Base-by-base conservation (phyloP, 1,140 invertebrate genomes). In the Magallana ariakensis region DNA sequence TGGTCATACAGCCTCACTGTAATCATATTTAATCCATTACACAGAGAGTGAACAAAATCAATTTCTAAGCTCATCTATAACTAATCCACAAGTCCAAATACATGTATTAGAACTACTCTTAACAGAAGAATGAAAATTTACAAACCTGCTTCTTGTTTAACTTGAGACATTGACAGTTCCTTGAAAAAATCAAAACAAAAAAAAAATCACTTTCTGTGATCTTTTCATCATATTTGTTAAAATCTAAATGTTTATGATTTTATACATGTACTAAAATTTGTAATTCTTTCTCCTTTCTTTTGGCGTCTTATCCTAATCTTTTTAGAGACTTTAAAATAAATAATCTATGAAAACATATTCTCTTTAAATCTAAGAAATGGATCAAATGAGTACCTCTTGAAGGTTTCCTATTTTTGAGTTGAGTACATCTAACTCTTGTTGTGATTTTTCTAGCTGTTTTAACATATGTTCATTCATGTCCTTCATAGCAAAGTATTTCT, bases 61-160 rank as follows among this genome's bases (percentile, higher is more conserved):
- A 46, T 46, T 46, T 46, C 33, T 46, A 46, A 46, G 33, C 33
- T 46, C 33, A 46, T 46, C 33, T 4, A 46, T 46, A 46, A 46
- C 1, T 46, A 2, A 33, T 33, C 5, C 5, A 33, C 33, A 46
- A 46, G 33, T 46, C 33, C 33, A 2, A 46, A 1, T 46, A 46
- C 5, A n/a, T n/a, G n/a, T n/a, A n/a, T n/a, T n/a, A n/a, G n/a
- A n/a, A 11, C 10, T n/a, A 10, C 0, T 16, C 19, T 16, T 62
- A 15, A 19, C n/a, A 66, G 4, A 11, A 66, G 1, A 8, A 66
- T 19, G 22, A 81, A 86, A 87, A 13, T 13, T n/a, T 55, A 85
- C 84, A 83, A 84, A 93, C 92, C 93, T 15, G 97, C 96, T 94
- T 97, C 97, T 87, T 97, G 96, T 93, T 97, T 97, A 22, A 94